phyloP scores from a whole-genome alignment of 2,797 vertebrate genomes.

The Platalea minor region DNA sequence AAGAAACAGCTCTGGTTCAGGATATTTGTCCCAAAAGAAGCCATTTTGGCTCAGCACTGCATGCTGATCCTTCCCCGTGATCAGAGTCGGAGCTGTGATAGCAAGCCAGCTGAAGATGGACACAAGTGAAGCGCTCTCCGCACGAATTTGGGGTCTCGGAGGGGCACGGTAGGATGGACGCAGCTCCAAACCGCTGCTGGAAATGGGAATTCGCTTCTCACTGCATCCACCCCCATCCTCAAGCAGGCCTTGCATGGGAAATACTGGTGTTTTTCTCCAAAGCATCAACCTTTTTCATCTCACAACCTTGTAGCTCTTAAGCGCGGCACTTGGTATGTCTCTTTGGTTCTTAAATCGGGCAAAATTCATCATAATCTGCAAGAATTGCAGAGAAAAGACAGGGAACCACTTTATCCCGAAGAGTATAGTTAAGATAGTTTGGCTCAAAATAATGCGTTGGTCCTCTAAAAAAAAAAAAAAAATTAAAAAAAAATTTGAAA shows the following conservation, averaged over 20 bases:
- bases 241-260: background rate
- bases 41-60: background rate
- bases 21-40: background rate
- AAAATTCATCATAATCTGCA: background rate
- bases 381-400: background rate
- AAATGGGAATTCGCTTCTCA: background rate
- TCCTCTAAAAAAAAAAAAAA: background rate
- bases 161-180: too few relatives aligned
- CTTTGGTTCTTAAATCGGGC: background rate
- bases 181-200: background rate
- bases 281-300: background rate
- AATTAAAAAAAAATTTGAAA: background rate
- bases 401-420: background rate
- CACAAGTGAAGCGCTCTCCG: background rate
- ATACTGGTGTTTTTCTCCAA: background rate
- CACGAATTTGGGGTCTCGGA: rapidly evolving
- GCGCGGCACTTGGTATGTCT: background rate
- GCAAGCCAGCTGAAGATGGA: background rate
- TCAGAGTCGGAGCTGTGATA: background rate
- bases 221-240: background rate
- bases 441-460: background rate
- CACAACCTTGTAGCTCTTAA: background rate
- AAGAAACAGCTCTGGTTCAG: background rate
- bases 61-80: background rate
- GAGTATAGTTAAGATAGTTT: background rate